A percentile compares a stretch with the other conserved stretches of the same genome.
phyloP scores from a whole-genome alignment of 2,888 invertebrate genomes.

The Argynnis bischoffii region DNA sequence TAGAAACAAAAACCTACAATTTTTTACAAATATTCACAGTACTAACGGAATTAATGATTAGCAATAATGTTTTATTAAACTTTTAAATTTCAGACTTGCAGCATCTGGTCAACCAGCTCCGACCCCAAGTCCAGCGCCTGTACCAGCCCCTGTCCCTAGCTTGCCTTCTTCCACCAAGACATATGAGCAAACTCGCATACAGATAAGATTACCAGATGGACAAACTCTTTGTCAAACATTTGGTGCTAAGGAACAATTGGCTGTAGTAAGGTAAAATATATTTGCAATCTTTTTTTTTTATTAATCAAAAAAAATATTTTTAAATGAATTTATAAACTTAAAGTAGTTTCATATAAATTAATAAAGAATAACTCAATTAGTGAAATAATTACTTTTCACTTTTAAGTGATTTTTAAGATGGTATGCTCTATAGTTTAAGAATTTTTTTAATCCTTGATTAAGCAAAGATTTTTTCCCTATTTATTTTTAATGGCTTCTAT shows the following conservation, averaged over 20 bases:
- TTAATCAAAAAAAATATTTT: too few relatives aligned
- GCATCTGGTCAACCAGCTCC: slow-evolving; percentile 62
- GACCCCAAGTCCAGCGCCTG: slow-evolving; percentile 44
- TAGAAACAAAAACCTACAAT: too few relatives aligned
- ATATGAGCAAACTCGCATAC: slow-evolving; percentile 68
- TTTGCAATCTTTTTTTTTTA: background rate
- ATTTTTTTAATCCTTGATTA: too few relatives aligned
- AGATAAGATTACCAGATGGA: slow-evolving; percentile 66
- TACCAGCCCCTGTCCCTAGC: slow-evolving; percentile 41
- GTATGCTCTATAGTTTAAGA: too few relatives aligned
- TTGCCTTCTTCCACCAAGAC: slow-evolving; percentile 54
- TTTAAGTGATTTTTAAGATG: too few relatives aligned
- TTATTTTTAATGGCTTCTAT: too few relatives aligned
- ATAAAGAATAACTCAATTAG: background rate
- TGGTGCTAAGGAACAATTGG: slow-evolving; percentile 92
- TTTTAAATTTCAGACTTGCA: slow-evolving; percentile 68
- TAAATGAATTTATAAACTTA: background rate
- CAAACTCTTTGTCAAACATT: slow-evolving; percentile 69
- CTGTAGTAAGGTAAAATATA: slow-evolving; percentile 88
- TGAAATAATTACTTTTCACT: too few relatives aligned
- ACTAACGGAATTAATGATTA: too few relatives aligned
- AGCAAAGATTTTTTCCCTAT: too few relatives aligned
- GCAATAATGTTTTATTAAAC: too few relatives aligned
- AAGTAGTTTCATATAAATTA: background rate
- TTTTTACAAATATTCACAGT: too few relatives aligned